Base-by-base conservation (phyloP, 2,888 invertebrate species). In the Cheilosia pagana region DNA sequence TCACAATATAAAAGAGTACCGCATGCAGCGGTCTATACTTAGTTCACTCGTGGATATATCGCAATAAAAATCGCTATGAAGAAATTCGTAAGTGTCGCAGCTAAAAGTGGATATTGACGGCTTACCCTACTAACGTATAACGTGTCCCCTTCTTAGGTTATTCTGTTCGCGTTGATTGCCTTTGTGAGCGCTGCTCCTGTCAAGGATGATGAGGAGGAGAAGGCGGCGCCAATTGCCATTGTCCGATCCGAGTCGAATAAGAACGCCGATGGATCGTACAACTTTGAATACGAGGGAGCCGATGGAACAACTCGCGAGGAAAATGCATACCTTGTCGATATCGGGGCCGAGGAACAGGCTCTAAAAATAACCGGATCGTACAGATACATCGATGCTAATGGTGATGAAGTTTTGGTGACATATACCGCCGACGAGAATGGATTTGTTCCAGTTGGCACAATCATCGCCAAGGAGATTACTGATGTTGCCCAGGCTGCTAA, bases 371-470 rank as follows among this genome's bases (percentile, higher is more conserved):
- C 87, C 21, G 92, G 92, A 19, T 90, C 89, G 67, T 92, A 92
- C 87, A 89, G 87, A 63, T 92, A 92, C 77, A 81, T 89, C 71
- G 89, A 92, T 74, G 89, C 88, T 0, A 70, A 87, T 2, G 91
- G 90, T 39, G 79, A 89, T n/a, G 88, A 89, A 31, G 89, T 91
- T 5, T 89, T 89, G 75, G 92, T 92, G 1, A 88, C 87, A 86
- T 92, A 92, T 48, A 92, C 91, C 0, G 92, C 92, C 12, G 92
- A 91, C 60, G 88, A 88, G 45, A 90, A 92, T 78, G 92, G 92
- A 35, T 92, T 91, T 59, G 91, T 92, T 8, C 92, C 92, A 25
- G 82, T 88, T 10, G 90, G 92, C 5, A 87, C 87, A 1, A 88
- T 86, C 4, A 91, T 92, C 41, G 87, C 89, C 63, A 87, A 89